Evolutionary conservation across 92 coral and sea anemone species (phyloP).

Genomic region (Phenganax stokvisi): DNA sequence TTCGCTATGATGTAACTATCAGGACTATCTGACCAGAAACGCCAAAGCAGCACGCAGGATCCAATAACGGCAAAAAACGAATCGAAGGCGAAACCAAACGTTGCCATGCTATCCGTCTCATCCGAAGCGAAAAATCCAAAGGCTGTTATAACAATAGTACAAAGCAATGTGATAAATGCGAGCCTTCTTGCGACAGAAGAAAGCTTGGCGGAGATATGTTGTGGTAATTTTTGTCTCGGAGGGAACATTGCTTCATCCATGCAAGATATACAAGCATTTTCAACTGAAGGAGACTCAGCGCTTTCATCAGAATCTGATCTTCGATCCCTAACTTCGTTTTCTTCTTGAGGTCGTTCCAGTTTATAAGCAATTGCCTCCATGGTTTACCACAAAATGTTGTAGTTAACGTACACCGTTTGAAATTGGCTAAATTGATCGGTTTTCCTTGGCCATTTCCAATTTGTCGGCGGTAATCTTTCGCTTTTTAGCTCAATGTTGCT

Average conservation of each 20-base stretch:
- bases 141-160: slow-evolving; percentile 46
- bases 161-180: slow-evolving; percentile 34
- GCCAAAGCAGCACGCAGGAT: slow-evolving; percentile 56
- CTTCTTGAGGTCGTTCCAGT: slow-evolving; percentile 12
- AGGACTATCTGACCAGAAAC: slow-evolving; percentile 34
- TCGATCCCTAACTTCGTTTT: neutral
- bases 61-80: slow-evolving; percentile 56
- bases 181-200: neutral
- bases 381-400: neutral
- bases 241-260: slow-evolving; percentile 33
- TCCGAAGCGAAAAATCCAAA: slow-evolving; percentile 53
- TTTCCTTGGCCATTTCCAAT: no score
- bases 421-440: no score
- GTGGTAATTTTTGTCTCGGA: slow-evolving; percentile 28
- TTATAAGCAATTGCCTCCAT: slow-evolving; percentile 1
- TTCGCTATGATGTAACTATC: slow-evolving; percentile 28
- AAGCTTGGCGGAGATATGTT: neutral
- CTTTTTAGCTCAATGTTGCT: no score
- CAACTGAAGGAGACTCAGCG: neutral
- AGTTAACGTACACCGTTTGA: neutral
- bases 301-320: neutral
- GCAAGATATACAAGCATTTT: slow-evolving; percentile 16
- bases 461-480: no score
- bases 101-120: slow-evolving; percentile 59
- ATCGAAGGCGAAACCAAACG: slow-evolving; percentile 65